Conservation (phyloP, 1,140 invertebrate species). For the Drosophila kanapiae region DNA sequence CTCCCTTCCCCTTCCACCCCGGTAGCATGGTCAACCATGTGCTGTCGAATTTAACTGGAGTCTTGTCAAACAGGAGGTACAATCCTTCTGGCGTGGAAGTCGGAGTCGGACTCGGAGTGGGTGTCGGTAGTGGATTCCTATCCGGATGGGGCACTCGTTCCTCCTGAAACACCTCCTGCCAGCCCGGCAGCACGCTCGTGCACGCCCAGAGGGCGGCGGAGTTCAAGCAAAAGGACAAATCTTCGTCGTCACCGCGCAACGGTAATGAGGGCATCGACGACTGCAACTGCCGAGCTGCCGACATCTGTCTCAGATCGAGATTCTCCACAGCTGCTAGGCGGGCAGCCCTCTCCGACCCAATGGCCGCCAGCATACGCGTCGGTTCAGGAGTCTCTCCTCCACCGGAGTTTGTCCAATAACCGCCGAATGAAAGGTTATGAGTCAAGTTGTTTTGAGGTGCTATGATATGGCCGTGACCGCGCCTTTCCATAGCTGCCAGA, state of each 20-base stretch:
- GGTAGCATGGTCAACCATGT: neutral
- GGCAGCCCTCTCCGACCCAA: neutral
- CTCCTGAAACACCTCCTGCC: neutral
- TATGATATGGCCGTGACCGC: too few relatives aligned
- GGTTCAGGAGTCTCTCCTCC: too few relatives aligned
- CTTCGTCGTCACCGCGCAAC: neutral
- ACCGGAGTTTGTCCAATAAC: neutral
- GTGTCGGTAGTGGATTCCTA: neutral
- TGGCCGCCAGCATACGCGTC: neutral
- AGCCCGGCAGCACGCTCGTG: neutral
- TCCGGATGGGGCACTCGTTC: conserved; percentile 1
- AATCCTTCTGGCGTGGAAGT: neutral
- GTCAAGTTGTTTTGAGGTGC: neutral
- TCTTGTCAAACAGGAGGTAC: neutral
- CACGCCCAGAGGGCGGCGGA: neutral
- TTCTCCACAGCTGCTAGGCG: neutral
- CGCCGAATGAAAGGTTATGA: neutral
- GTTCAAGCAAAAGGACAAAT: neutral
- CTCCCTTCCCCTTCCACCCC: neutral
- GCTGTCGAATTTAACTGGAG: neutral
- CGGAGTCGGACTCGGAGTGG: neutral
- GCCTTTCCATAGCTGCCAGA: neutral
- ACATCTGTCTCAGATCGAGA: neutral
- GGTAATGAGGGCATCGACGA: neutral
- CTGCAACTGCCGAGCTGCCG: neutral